Percentiles rank a stretch among this genome's conserved stretches.
phyloP scores from a whole-genome alignment of 1,140 invertebrate genomes.

The Gonatopus flavifemur region DNA sequence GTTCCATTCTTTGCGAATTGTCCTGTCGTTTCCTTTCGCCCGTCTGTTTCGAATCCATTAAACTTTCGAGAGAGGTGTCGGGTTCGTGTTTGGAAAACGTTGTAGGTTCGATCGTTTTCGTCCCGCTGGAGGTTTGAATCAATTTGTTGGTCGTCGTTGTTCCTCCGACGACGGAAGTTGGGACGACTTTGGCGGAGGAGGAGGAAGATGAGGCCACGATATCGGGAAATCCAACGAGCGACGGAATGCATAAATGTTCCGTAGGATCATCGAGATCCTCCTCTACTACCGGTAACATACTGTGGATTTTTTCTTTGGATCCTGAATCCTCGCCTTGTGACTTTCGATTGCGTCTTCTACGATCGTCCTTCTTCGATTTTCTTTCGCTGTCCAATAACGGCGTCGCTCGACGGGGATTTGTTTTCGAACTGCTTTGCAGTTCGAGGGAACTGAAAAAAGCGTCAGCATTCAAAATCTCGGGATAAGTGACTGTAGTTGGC shows the following conservation, averaged over 20 bases:
- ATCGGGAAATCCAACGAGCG: constrained; percentile 51
- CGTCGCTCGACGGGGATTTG: constrained; percentile 49
- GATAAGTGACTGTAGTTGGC: constrained; percentile 50
- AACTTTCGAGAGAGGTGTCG: constrained; percentile 21
- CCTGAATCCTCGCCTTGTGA: constrained; percentile 26
- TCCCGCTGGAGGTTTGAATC: constrained; percentile 9
- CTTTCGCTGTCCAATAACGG: constrained; percentile 40
- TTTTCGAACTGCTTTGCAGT: constrained; percentile 74
- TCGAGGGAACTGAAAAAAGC: constrained; percentile 85
- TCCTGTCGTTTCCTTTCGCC: constrained; percentile 38
- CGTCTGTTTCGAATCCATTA: constrained; percentile 25
- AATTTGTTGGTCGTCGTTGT: constrained; percentile 21
- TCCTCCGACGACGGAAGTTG: constrained; percentile 32
- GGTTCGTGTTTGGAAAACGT: constrained; percentile 33
- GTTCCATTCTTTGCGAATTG: constrained; percentile 32
- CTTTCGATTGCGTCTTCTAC: constrained; percentile 30
- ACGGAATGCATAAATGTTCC: constrained; percentile 49
- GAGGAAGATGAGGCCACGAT: constrained; percentile 32
- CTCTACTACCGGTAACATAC: constrained; percentile 39
- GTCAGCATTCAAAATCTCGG: constrained; percentile 69
- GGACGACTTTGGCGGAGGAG: too few species aligned
- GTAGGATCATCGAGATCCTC: constrained; percentile 50
- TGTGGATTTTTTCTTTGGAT: constrained; percentile 38
- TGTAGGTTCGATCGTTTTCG: constrained; percentile 9
- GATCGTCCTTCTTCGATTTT: constrained; percentile 54